Evolutionary conservation across 2,888 invertebrate genomes (phyloP).

Genomic region (Spodoptera picta): DNA sequence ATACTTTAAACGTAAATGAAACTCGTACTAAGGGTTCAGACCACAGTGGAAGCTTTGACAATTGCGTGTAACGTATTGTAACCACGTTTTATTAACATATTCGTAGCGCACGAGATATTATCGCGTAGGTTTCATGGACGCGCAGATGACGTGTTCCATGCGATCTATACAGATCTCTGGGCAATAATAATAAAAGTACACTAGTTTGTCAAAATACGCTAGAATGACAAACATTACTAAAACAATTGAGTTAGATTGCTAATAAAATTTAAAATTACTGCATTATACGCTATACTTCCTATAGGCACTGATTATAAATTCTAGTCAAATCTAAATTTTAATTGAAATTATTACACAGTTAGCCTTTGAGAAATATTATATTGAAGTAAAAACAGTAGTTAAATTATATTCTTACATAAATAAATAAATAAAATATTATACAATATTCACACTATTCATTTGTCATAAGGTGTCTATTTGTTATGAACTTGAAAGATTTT

Average conservation of each 20-base stretch:
- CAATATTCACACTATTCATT: constrained; percentile 62
- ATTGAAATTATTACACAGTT: constrained; percentile 69
- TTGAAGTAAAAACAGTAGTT: constrained; percentile 58
- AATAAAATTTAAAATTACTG: constrained; percentile 41
- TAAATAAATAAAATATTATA: constrained; percentile 51
- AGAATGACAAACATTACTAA: constrained; percentile 16
- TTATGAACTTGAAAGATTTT: constrained; percentile 84
- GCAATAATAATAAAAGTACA: constrained; percentile 42
- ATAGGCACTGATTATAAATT: constrained; percentile 79
- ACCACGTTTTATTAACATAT: constrained; percentile 31
- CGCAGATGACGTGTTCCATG: constrained; percentile 21
- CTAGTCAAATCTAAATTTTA: constrained; percentile 84
- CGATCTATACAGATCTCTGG: constrained; percentile 27
- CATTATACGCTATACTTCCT: constrained; percentile 61
- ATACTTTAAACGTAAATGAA: no score
- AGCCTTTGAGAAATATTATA: constrained; percentile 67
- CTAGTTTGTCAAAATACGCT: constrained; percentile 20
- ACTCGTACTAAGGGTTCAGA: background rate
- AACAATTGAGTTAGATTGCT: constrained; percentile 44
- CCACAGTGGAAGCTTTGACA: constrained; percentile 39
- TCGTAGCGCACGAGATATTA: constrained; percentile 32
- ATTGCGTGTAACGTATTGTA: constrained; percentile 47
- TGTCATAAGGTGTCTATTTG: constrained; percentile 68
- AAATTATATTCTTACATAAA: constrained; percentile 62
- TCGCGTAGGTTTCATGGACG: constrained; percentile 9